Evolutionary conservation across 2,888 invertebrate genomes (phyloP).

Genomic region (Ischnura elegans): DNA sequence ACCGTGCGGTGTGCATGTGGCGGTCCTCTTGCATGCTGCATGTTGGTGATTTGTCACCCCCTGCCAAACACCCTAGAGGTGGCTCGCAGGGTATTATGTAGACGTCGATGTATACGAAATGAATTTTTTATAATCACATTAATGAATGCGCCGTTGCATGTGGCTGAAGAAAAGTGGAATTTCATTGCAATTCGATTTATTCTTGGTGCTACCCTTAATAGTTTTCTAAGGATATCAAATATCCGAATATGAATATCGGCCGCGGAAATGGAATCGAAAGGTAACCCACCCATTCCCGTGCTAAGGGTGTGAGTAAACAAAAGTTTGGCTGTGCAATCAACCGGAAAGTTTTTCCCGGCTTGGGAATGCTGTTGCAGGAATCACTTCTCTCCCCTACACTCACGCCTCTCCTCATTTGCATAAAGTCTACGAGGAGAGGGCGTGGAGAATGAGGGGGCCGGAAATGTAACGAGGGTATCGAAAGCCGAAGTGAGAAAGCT

Average conservation of each 20-base stretch:
- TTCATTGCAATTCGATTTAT: too few relatives aligned
- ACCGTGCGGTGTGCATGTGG: too few relatives aligned
- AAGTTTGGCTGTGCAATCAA: not conserved
- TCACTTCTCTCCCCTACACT: not conserved
- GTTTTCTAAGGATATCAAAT: not conserved
- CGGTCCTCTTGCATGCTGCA: too few relatives aligned
- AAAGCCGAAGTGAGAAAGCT: not conserved
- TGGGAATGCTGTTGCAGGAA: not conserved
- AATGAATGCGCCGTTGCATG: too few relatives aligned
- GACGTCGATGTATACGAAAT: too few relatives aligned
- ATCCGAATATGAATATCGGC: not conserved
- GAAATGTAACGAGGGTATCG: not conserved
- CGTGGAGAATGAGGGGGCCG: not conserved
- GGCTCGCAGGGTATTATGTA: too few relatives aligned
- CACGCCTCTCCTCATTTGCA: slow-evolving; percentile 5
- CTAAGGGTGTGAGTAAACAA: slow-evolving; percentile 29
- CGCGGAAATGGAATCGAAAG: not conserved
- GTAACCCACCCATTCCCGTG: too few relatives aligned
- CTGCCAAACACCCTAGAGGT: too few relatives aligned
- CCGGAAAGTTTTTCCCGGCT: not conserved
- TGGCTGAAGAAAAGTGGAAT: too few relatives aligned
- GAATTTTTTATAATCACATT: too few relatives aligned
- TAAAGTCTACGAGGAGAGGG: not conserved
- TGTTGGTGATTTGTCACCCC: too few relatives aligned
- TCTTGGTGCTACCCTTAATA: too few relatives aligned